A percentile compares a stretch with the other conserved stretches of the same genome.
These are phyloP conservation scores for Oreochromis tanganicae DNA, from an alignment of 2,113 vertebrate genomes.

Conservation along the genomic window DNA sequence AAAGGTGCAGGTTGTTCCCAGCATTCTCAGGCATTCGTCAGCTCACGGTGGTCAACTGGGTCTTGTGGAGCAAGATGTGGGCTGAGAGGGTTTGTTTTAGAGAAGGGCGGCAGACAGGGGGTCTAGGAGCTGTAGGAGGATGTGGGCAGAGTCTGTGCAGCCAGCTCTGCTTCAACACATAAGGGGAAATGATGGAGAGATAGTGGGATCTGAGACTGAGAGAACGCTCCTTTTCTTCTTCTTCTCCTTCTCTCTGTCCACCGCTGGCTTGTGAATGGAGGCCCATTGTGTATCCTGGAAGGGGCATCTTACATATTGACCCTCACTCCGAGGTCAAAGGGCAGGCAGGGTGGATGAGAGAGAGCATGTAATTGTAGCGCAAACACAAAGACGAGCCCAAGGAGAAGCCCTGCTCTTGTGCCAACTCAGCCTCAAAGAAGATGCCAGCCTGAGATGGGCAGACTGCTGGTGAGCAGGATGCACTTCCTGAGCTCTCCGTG, in stretches of 20 bases:
- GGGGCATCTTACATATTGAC: constrained; percentile 55
- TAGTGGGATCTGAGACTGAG: constrained; percentile 30
- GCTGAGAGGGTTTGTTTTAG: constrained; percentile 36
- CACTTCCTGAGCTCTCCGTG: constrained; percentile 6
- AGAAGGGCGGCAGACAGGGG: constrained; percentile 31
- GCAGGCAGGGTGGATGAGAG: constrained; percentile 46
- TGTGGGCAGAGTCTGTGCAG: constrained; percentile 40
- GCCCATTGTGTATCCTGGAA: constrained; percentile 50
- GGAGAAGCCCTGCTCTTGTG: constrained; percentile 1
- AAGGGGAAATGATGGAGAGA: constrained; percentile 53
- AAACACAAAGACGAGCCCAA: constrained; percentile 52
- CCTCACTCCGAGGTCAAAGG: constrained; percentile 49
- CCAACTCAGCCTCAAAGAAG: constrained; percentile 7
- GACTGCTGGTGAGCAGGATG: constrained; percentile 2
- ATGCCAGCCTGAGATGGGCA: background rate
- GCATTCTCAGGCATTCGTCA: constrained; percentile 15
- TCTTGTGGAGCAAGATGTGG: constrained; percentile 18
- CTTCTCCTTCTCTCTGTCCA: constrained; percentile 19
- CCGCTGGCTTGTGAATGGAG: constrained; percentile 48
- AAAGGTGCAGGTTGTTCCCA: background rate
- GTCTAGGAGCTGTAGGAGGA: constrained; percentile 38
- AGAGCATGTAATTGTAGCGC: constrained; percentile 50
- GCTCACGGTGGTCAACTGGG: constrained; percentile 8
- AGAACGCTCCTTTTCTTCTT: constrained; percentile 28
- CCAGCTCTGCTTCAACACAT: constrained; percentile 21